Evolutionary conservation across 2,888 invertebrate genomes (phyloP).

Genomic region (Hybos culiciformis): DNA sequence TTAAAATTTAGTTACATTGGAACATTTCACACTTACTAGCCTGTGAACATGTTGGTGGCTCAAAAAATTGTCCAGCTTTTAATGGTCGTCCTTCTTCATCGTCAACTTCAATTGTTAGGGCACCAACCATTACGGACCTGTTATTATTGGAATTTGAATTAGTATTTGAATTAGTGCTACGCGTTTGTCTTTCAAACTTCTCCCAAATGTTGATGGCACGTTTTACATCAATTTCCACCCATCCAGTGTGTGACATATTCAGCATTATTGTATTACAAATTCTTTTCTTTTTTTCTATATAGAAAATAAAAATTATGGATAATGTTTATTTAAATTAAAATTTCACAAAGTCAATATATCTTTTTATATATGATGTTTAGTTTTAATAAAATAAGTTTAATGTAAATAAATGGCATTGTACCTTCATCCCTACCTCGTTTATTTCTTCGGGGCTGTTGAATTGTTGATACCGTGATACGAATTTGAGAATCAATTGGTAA

Average conservation of each 20-base stretch:
- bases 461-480: slow-evolving; percentile 31
- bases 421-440: slow-evolving; percentile 22
- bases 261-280: slow-evolving; percentile 34
- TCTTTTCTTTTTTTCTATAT: slow-evolving; percentile 29
- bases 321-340: no score
- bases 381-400: no score
- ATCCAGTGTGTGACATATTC: slow-evolving; percentile 28
- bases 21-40: slow-evolving; percentile 37
- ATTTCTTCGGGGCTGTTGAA: slow-evolving; percentile 26
- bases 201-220: slow-evolving; percentile 33
- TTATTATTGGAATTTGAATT: slow-evolving; percentile 15
- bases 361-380: no score
- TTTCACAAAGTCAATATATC: no score
- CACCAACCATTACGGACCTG: slow-evolving; percentile 26
- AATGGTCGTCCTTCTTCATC: slow-evolving; percentile 33
- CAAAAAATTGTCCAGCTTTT: slow-evolving; percentile 30
- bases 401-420: no score
- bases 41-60: slow-evolving; percentile 34
- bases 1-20: no score
- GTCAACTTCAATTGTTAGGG: slow-evolving; percentile 32
- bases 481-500: slow-evolving; percentile 27
- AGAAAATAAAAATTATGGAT: not conserved
- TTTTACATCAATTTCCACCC: slow-evolving; percentile 33
- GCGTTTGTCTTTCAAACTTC: slow-evolving; percentile 20
- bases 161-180: slow-evolving; percentile 14